Conservation (phyloP, 2,888 invertebrate species). For the Calameuta filiformis region DNA sequence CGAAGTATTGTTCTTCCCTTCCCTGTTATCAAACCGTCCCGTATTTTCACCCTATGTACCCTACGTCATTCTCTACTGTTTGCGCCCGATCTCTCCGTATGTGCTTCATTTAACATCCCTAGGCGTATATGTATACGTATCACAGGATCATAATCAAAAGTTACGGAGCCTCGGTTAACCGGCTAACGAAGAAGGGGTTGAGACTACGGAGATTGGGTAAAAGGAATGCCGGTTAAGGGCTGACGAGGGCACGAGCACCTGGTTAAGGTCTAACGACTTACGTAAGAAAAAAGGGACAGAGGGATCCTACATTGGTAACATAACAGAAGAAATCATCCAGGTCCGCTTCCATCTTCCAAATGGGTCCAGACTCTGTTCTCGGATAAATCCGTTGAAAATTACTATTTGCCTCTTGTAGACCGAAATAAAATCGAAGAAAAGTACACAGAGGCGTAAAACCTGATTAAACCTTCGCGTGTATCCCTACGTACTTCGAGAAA, state of each 20-base stretch:
- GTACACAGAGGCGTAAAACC: no score
- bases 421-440: background rate
- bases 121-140: background rate
- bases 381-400: background rate
- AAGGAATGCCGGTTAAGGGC: background rate
- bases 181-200: background rate
- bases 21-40: background rate
- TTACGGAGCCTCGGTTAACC: background rate
- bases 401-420: background rate
- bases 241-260: background rate
- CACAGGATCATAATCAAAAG: background rate
- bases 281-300: background rate
- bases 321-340: background rate
- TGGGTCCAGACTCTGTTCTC: background rate
- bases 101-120: background rate
- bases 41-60: background rate
- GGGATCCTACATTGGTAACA: background rate
- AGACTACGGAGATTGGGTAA: background rate
- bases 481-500: no score
- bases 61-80: background rate
- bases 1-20: background rate
- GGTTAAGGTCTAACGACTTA: background rate
- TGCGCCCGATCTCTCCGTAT: background rate
- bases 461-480: no score
- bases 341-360: background rate